Evolutionary conservation across 2,888 invertebrate species (phyloP), one percentile per base, ranked within the genome.

Genomic region (Tenodera sinensis): DNA sequence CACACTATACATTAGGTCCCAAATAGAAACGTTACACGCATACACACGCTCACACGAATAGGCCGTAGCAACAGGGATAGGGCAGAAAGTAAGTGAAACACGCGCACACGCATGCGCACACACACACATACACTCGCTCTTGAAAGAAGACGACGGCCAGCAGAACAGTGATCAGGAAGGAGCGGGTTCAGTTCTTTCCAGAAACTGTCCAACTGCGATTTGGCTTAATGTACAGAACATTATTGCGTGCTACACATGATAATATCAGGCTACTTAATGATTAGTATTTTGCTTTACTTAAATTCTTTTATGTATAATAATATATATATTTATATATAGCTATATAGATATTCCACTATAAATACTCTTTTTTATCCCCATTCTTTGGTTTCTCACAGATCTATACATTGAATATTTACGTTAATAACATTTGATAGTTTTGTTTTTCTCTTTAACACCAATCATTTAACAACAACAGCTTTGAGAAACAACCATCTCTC

Each of bases 211-310:
- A 71, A 71, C 54, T 71, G 54, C 54, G 54, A 71, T 71, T 71
- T 71, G 42, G 54, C 54, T 71, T 28, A 71, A 88, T 89, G 28
- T 89, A 88, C 88, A 88, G 82, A 82, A 88, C 85, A 88, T 89
- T 89, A 89, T 89, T 89, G 89, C 89, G 86, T 83, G 84, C 89
- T 89, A 89, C 89, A 89, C 89, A 88, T 89, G 28, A 71, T 82
- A 83, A 71, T 85, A 30, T 86, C 42, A 88, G 30, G 88, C 88
- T 89, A 89, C 84, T 34, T 82, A 81, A 28, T 84, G 27, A 28
- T 81, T 71, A 87, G 81, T 83, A 83, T 81, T 83, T 83, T 83
- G 83, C 83, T 83, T 89, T 86, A 87, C 34, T 34, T 85, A 54
- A 85, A 34, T 84, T 54, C n/a, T 81, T 34, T 83, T 85, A 81